Base-by-base conservation (phyloP, 2,888 invertebrate genomes). In the Bibio marci region DNA sequence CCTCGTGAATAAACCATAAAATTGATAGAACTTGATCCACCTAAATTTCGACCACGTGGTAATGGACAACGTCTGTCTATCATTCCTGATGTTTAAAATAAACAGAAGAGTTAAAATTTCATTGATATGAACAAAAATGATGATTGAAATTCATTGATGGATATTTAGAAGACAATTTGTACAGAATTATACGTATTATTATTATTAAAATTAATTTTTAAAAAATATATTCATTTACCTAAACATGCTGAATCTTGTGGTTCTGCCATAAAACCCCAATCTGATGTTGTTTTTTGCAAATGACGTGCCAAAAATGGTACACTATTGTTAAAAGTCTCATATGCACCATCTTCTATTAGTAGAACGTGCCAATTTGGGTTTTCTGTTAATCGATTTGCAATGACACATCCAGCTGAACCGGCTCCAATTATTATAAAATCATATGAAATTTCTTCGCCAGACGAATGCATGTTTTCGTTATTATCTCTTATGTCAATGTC, bases 341-440 rank as follows among this genome's bases (percentile, higher is more conserved):
- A 57, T 4, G 57, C 57, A 1, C 70, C 69, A 0, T 69, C 69
- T 48, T 70, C 70, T 8, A 70, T 50, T 2, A 70, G 50, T 15
- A 67, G 56, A 2, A 70, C 63, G 3, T 53, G 60, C 63, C 64
- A 65, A 4, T 61, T 48, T 30, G 54, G 55, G 45, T 60, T 56
- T 49, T 63, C 63, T 1, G 60, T 53, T 34, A 64, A 53, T 2
- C 64, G 56, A 41, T 61, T 60, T 3, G 64, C 64, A 19, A 64
- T 41, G 2, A 61, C 61, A 44, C 60, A 54, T 33, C 85, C 85
- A 52, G 87, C 86, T 5, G 88, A 86, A 22, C 88, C 88, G 2
- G 76, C 79, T 4, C 88, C 88, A 11, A 88, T 73, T 33, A 86
- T 66, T 44, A 88, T 80, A 52, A 87, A 88, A 56, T 88, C 83